Evolutionary conservation across 2,113 vertebrate genomes (phyloP), one percentile per base, ranked within the genome.

Genomic region (Syrrhaptes paradoxus): DNA sequence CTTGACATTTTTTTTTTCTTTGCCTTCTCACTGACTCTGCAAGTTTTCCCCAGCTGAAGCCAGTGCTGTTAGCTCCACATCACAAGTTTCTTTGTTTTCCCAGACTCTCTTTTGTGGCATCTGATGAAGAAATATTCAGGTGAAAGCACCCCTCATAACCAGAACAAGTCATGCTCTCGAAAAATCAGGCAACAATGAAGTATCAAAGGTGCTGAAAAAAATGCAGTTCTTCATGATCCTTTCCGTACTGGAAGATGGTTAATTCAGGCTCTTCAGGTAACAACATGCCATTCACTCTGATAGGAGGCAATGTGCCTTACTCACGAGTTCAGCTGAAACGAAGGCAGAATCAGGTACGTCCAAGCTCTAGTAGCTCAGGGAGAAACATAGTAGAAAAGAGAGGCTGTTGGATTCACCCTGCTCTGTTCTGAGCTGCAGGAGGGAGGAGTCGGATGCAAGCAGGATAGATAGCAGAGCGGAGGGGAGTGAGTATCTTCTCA

Each of bases 401-500:
- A 87, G 66, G 95, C 96, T 95, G 86, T 31, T 46, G 91, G 96
- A 95, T 71, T 95, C 96, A 38, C 89, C 85, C 87, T 74, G 91
- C 24, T 89, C 97, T 85, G 94, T 84, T 96, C 92, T 0, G 86
- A 96, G 96, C 97, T 97, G 98, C 98, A 97, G 98, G 93, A 97
- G 97, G 98, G 98, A 97, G 98, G 97, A 97, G 98, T 93, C 95
- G 95, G 96, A 72, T 48, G 85, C 32, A n/a, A 91, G 97, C 97
- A 87, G 96, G 90, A 71, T 34, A 96, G 90, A 71, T 34, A 96
- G 89, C 89, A 52, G 96, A 52, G 87, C 59, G 10, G 71, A 89
- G 68, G 16, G 19, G 79, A 91, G 87, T 49, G 55, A 61, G 81
- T 68, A 52, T 86, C 86, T 78, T 62, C 52, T 24, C 55, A 22